phyloP scores from a whole-genome alignment of 2,797 vertebrate genomes.

The Enteromius treurensis region DNA sequence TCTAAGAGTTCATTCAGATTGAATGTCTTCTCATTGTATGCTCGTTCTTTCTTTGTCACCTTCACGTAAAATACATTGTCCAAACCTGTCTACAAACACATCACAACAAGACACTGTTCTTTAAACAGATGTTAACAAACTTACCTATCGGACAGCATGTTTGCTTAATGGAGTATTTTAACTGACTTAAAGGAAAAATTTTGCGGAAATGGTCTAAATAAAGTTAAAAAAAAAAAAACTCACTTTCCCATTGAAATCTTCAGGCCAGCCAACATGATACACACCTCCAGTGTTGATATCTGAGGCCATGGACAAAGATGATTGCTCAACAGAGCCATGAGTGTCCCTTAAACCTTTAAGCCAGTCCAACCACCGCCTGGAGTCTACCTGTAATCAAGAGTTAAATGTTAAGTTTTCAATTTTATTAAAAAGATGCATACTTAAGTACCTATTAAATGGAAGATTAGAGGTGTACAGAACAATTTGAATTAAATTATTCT shows the following conservation, averaged over 20 bases:
- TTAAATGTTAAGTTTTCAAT: background rate
- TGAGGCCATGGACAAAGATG: slow-evolving; percentile 76
- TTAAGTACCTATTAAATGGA: background rate
- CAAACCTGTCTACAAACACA: slow-evolving; percentile 65
- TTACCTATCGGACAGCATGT: background rate
- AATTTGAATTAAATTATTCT: background rate
- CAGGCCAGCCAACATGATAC: slow-evolving; percentile 73
- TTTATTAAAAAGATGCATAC: background rate
- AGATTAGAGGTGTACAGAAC: background rate
- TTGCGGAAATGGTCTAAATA: background rate
- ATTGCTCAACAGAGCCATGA: slow-evolving; percentile 81
- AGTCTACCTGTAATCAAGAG: slow-evolving; percentile 71
- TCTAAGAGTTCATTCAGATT: slow-evolving; percentile 75
- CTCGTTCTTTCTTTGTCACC: slow-evolving; percentile 51
- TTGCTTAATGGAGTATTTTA: background rate
- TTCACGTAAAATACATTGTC: slow-evolving; percentile 62
- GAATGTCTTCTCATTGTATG: slow-evolving; percentile 62
- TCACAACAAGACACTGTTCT: background rate
- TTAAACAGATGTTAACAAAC: background rate
- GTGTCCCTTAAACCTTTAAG: slow-evolving; percentile 77
- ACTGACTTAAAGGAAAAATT: background rate
- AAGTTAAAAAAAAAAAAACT: background rate
- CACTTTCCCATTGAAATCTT: slow-evolving; percentile 57
- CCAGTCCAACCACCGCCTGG: slow-evolving; percentile 72
- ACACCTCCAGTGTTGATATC: slow-evolving; percentile 75